Evolutionary conservation across 2,113 vertebrate species (phyloP).

Genomic region (Elgaria multicarinata): DNA sequence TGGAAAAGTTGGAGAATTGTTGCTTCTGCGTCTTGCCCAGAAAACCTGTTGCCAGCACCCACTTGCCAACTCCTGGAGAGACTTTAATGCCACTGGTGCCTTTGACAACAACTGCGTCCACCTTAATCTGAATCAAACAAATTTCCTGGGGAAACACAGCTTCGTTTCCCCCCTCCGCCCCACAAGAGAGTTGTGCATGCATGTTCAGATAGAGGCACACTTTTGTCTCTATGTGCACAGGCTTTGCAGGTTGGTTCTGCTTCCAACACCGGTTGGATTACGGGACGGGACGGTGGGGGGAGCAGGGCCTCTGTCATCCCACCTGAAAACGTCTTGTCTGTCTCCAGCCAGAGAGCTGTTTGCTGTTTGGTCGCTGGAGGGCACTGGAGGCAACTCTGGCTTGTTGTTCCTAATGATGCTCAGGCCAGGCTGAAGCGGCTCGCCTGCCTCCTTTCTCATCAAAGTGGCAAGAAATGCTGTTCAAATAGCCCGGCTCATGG

Average conservation of each 20-base stretch:
- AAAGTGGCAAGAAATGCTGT: neutral
- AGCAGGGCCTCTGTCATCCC: too few relatives aligned
- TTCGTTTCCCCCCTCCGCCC: neutral
- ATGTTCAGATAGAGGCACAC: neutral
- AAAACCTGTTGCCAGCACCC: neutral
- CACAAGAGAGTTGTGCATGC: neutral
- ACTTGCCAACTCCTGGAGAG: neutral
- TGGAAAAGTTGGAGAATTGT: neutral
- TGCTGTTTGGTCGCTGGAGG: slow-evolving; percentile 7
- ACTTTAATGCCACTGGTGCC: too few relatives aligned
- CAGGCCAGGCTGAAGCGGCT: neutral
- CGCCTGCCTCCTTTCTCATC: neutral
- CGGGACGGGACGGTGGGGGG: too few relatives aligned
- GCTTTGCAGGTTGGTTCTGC: neutral
- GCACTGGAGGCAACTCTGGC: neutral
- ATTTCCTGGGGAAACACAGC: neutral
- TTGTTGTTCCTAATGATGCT: neutral
- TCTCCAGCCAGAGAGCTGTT: neutral
- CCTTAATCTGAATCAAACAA: neutral
- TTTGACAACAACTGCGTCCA: too few relatives aligned
- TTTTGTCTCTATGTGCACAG: neutral
- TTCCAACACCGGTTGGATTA: neutral
- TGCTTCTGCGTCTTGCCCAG: neutral
- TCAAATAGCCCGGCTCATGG: too few relatives aligned
- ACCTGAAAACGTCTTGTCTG: neutral